Evolutionary conservation across 2,797 vertebrate species (phyloP).

Genomic region (Astyanax mexicanus): DNA sequence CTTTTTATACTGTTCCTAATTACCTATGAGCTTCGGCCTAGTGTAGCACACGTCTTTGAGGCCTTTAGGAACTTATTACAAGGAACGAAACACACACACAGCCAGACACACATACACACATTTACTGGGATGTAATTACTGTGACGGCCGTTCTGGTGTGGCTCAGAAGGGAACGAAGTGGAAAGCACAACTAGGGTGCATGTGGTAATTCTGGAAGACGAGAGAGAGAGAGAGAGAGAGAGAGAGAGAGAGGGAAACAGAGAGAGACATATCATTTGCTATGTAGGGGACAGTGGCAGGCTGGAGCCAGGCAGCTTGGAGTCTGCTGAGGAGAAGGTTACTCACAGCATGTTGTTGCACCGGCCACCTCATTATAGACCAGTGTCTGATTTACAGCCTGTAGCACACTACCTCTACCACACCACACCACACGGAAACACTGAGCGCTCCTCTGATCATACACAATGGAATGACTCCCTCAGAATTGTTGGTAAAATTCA

Average conservation of each 20-base stretch:
- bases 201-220: conserved; percentile 9
- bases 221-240: neutral
- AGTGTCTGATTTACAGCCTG: conserved; percentile 21
- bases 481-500: neutral
- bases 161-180: neutral
- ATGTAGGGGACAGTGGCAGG: conserved; percentile 1
- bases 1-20: neutral
- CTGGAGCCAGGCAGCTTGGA: conserved; percentile 20
- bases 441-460: conserved; percentile 6
- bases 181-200: conserved; percentile 1
- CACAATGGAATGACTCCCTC: conserved; percentile 1
- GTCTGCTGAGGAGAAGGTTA: conserved; percentile 16
- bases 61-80: conserved; percentile 4
- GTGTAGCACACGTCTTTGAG: conserved; percentile 1
- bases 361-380: conserved; percentile 13
- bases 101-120: neutral
- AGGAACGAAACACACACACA: conserved; percentile 4
- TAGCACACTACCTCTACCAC: too few relatives aligned
- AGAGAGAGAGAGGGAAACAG: neutral
- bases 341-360: conserved; percentile 10
- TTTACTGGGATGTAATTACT: conserved; percentile 31
- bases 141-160: conserved; percentile 2
- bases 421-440: conserved; percentile 11
- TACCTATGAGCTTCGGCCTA: conserved; percentile 3
- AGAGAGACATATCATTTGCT: conserved; percentile 26